Evolutionary conservation across 2,888 invertebrate species (phyloP).

Genomic region (Serripes groenlandicus): DNA sequence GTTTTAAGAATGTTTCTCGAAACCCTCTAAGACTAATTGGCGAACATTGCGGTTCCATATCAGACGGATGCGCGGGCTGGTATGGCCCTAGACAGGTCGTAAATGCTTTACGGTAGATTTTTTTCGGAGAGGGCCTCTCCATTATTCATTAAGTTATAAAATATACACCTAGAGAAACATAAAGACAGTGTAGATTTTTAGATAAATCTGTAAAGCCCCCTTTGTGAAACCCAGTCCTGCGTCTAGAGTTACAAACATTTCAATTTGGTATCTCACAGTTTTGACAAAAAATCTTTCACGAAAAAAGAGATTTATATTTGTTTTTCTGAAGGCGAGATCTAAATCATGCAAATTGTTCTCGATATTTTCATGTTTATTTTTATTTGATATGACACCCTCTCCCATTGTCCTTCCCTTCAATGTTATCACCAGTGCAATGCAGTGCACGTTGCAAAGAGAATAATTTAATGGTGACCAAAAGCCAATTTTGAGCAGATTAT

Average conservation of each 20-base stretch:
- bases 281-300: background rate
- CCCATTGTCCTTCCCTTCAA: background rate
- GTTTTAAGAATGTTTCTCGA: no score
- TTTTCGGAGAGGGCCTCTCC: no score
- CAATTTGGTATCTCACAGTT: background rate
- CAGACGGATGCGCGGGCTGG: no score
- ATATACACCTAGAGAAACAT: background rate
- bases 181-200: background rate
- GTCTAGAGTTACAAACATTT: constrained; percentile 9
- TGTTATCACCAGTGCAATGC: background rate
- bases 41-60: no score
- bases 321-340: background rate
- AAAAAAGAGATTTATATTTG: background rate
- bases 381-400: background rate
- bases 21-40: no score
- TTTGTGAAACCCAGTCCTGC: background rate
- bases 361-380: background rate
- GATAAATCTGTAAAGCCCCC: background rate
- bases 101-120: no score
- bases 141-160: no score
- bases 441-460: background rate
- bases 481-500: background rate
- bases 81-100: no score
- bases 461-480: background rate
- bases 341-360: background rate